Percentiles rank a stretch among this genome's conserved stretches.
Evolutionary conservation across 2,113 vertebrate species (phyloP).

Genomic region (Lonchura striata): DNA sequence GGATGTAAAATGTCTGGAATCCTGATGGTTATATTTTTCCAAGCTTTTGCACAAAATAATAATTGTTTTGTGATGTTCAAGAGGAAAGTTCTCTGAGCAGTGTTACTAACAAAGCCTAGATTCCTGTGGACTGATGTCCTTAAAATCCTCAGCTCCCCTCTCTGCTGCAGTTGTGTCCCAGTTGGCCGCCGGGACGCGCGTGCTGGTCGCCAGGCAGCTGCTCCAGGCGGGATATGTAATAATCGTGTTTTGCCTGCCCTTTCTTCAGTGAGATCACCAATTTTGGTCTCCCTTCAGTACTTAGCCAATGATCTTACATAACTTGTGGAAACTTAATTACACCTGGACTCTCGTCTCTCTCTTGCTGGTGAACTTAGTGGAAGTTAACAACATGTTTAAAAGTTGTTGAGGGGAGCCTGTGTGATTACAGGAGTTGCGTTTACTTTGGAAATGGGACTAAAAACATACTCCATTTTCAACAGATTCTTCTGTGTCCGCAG

Average conservation of each 20-base stretch:
- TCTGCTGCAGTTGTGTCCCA: not conserved
- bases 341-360: not conserved
- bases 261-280: not conserved
- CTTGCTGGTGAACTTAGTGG: not conserved
- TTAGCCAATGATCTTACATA: slow-evolving; percentile 33
- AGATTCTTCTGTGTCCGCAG: not conserved
- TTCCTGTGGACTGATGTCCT: slow-evolving; percentile 39
- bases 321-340: slow-evolving; percentile 47
- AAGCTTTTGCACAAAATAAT: not conserved
- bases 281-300: slow-evolving; percentile 36
- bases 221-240: not conserved
- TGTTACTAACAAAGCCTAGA: not conserved
- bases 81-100: not conserved
- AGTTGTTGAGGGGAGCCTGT: slow-evolving; percentile 26
- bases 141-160: not conserved
- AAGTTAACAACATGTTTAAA: slow-evolving; percentile 22
- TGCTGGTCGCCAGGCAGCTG: not conserved
- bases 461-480: slow-evolving; percentile 14
- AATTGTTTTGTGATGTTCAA: not conserved
- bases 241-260: not conserved
- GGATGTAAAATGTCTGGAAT: not conserved
- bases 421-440: slow-evolving; percentile 12
- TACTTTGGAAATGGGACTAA: slow-evolving; percentile 36
- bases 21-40: not conserved
- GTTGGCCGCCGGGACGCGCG: not conserved